Base-by-base conservation (phyloP, 2,888 invertebrate species). In the Tribolium freemani region DNA sequence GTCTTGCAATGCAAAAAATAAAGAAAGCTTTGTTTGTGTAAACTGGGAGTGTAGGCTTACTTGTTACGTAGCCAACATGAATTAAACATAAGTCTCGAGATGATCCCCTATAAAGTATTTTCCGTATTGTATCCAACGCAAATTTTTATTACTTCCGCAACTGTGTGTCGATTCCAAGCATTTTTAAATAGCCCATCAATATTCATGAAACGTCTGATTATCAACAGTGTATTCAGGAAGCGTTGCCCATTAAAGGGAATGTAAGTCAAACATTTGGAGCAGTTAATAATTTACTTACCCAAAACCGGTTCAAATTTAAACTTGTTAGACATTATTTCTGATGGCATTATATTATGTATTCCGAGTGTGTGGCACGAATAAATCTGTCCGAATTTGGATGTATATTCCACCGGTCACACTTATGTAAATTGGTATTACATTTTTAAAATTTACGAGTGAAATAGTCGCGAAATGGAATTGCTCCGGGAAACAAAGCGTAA, bases 181-280 rank as follows among this genome's bases (percentile, higher is more conserved):
- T 48, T 48, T 13, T 48, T 11, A 48, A 13, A 10, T 21, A 30
- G 30, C 21, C 30, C 3, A 26, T 54, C 54, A 54, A 30, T 54
- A 54, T 54, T 54, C 54, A 54, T 54, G 54, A 54, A 54, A 5
- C 10, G 53, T 53, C 53, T 11, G 13, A 48, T 48, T 48, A 21
- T 21, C 9, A 53, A 21, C 53, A 53, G 53, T 3, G 10, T 48
- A 48, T 48, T n/a, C 48, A 11, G 48, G 13, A n/a, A 48, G 13
- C 48, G 48, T 48, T 10, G 8, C 13, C 48, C 48, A 48, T 48
- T 48, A 48, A 48, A 13, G 45, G n/a, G 10, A 11, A 48, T 11
- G 13, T 48, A 48, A 48, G 48, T 48, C 13, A 48, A 48, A 48
- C 48, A 48, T 1, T 48, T 13, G 8, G 11, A 13, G 48, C 10